phyloP scores from a whole-genome alignment of 2,113 vertebrate species.

The Mionectes macconnelli region DNA sequence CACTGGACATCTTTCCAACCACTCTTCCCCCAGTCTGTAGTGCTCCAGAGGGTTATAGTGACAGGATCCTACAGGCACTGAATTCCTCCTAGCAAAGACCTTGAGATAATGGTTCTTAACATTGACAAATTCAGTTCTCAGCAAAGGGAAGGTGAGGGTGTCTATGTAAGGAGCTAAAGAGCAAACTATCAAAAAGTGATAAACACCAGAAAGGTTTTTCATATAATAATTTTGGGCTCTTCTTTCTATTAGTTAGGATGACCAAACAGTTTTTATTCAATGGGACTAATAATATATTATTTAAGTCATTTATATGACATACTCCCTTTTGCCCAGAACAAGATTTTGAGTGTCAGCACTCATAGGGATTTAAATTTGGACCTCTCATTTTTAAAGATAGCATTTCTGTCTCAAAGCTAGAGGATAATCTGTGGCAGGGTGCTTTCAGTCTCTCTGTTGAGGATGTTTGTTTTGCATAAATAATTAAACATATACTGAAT shows the following conservation, averaged over 20 bases:
- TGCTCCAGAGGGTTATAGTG: not conserved
- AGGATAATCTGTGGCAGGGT: not conserved
- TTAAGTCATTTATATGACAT: not conserved
- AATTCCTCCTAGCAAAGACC: not conserved
- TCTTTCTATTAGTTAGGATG: not conserved
- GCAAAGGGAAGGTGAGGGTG: too few species aligned
- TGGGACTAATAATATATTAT: not conserved
- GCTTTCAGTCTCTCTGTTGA: not conserved
- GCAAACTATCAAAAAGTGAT: not conserved
- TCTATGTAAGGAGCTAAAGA: not conserved
- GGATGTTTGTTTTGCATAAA: not conserved
- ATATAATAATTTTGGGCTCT: not conserved
- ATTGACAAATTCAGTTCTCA: too few species aligned
- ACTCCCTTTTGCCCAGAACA: not conserved
- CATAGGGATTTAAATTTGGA: not conserved
- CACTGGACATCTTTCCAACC: not conserved
- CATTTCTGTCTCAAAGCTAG: not conserved
- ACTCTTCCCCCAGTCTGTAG: not conserved
- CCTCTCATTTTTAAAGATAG: rapidly evolving
- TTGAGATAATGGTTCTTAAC: not conserved
- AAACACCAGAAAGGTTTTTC: not conserved
- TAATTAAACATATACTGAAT: not conserved
- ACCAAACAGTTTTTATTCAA: not conserved
- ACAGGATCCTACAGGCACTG: not conserved
- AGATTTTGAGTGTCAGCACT: not conserved